Evolutionary conservation across 2,113 vertebrate species (phyloP).

Genomic region (Chunga burmeisteri): DNA sequence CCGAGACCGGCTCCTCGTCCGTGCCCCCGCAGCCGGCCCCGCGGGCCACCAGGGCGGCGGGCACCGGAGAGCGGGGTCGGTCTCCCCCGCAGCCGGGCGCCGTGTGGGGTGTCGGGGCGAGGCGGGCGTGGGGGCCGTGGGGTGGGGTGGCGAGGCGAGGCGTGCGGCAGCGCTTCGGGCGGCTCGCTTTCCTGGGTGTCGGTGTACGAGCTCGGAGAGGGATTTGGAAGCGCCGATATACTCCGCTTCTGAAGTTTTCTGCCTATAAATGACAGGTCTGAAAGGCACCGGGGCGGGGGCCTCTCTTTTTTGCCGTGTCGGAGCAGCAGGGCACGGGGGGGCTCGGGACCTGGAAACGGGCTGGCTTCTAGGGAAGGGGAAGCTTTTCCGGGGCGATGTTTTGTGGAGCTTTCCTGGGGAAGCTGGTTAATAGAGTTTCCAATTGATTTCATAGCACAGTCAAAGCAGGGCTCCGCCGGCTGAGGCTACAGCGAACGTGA

Average conservation of each 20-base stretch:
- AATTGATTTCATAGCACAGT: neutral
- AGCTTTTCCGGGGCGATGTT: neutral
- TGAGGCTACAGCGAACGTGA: neutral
- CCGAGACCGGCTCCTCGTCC: neutral
- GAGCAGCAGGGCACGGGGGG: neutral
- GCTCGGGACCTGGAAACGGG: neutral
- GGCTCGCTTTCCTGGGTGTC: neutral
- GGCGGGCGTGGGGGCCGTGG: neutral
- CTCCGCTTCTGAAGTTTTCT: neutral
- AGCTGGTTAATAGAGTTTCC: neutral
- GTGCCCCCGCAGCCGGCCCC: neutral
- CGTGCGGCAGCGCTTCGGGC: neutral
- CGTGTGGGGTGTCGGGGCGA: neutral
- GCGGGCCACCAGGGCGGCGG: neutral
- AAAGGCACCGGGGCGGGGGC: neutral
- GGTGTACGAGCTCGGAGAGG: neutral
- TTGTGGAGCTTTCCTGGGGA: neutral
- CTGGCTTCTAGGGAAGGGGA: neutral
- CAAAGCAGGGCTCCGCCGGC: neutral
- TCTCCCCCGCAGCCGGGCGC: neutral
- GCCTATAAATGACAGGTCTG: neutral
- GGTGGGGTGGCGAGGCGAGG: neutral
- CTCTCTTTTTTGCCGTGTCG: neutral
- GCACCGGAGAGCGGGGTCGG: neutral
- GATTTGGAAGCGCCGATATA: fast-evolving